Conservation (phyloP, 2,113 vertebrate species). For the Psilopsiagon aurifrons region DNA sequence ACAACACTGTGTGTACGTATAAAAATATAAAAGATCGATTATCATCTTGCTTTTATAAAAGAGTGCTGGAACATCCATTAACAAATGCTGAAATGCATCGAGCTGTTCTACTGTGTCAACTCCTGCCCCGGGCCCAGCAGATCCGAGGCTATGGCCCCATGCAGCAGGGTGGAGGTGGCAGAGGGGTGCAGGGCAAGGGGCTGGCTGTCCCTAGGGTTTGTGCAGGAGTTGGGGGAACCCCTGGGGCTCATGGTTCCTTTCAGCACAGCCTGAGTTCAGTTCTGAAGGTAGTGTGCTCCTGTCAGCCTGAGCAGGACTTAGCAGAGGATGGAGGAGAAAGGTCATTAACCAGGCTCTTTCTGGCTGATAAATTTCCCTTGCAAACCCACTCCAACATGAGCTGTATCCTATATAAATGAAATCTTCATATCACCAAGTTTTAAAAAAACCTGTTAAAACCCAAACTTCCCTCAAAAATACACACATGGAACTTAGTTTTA, state of each 20-base stretch:
- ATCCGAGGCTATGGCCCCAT: accelerated
- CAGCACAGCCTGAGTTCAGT: background rate
- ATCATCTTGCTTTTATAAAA: background rate
- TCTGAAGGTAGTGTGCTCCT: background rate
- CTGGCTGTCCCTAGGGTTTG: accelerated
- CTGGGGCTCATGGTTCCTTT: accelerated
- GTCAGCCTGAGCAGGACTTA: accelerated
- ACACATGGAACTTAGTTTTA: accelerated
- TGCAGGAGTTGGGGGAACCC: too few species aligned
- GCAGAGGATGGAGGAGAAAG: background rate
- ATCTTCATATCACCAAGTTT: accelerated
- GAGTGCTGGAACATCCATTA: background rate
- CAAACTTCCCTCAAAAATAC: background rate
- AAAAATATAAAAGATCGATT: background rate
- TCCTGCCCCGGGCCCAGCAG: background rate
- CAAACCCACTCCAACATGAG: background rate
- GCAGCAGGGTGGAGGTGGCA: too few species aligned
- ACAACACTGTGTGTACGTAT: background rate
- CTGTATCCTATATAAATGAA: background rate
- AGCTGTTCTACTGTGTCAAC: background rate
- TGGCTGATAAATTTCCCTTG: background rate
- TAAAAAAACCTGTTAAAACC: background rate
- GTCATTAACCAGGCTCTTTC: background rate
- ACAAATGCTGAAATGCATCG: background rate
- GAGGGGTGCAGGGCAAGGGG: background rate